Conservation (phyloP, 2,113 vertebrate genomes). For the Nothocercus nigrocapillus region DNA sequence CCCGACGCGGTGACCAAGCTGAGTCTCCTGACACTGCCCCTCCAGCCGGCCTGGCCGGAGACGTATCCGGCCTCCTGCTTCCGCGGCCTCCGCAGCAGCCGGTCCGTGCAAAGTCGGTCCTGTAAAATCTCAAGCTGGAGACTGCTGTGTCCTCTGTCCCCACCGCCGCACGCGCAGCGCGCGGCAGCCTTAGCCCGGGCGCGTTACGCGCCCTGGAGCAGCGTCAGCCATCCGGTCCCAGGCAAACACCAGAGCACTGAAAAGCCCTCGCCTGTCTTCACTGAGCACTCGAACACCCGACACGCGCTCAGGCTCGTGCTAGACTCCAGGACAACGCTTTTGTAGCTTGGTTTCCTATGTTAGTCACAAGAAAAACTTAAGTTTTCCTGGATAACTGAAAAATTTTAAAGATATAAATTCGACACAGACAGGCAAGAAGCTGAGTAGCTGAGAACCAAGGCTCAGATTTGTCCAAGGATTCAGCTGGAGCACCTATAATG, state of each 20-base stretch:
- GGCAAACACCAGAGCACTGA: not conserved
- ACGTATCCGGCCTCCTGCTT: not conserved
- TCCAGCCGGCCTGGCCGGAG: not conserved
- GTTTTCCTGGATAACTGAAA: not conserved
- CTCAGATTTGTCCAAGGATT: not conserved
- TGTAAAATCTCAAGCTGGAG: not conserved
- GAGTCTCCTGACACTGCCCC: too few species aligned
- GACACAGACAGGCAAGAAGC: not conserved
- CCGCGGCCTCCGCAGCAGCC: not conserved
- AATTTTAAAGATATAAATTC: not conserved
- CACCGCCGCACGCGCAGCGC: rapidly evolving
- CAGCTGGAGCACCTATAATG: not conserved
- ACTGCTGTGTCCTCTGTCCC: not conserved
- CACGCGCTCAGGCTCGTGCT: not conserved
- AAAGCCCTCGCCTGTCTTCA: not conserved
- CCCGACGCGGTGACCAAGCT: rapidly evolving
- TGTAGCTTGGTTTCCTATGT: not conserved
- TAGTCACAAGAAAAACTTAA: not conserved
- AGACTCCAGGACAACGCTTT: not conserved
- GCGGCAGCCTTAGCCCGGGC: not conserved
- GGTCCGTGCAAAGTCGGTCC: rapidly evolving
- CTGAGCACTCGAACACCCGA: not conserved
- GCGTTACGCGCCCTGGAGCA: rapidly evolving
- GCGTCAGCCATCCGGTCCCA: not conserved
- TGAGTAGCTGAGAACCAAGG: not conserved